Base-by-base conservation (phyloP, 2,113 vertebrate genomes). In the Mobula birostris region DNA sequence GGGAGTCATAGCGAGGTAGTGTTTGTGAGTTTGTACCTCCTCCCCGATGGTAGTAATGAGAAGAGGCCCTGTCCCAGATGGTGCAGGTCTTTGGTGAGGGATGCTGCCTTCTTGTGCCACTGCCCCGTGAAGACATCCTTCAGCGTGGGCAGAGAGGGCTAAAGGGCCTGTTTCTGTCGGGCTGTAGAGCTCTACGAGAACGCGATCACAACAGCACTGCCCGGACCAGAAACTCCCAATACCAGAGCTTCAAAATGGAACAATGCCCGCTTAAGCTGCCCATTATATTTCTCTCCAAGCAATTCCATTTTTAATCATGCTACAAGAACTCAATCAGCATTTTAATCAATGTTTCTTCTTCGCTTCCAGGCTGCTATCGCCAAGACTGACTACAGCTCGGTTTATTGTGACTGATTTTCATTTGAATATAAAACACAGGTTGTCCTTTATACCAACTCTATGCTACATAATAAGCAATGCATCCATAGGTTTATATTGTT, bases 281-380 rank as follows among this genome's bases (percentile, higher is more conserved):
- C 58, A 66, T 90, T 66, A n/a, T 66, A 90, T 32, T 63, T 66
- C 61, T 32, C 5, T 90, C 29, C 61, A 19, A 90, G 29, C 63
- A 90, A 68, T 36, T 90, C 85, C 63, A 32, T 36, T 90, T 90
- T 90, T 90, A 90, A 90, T 90, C 85, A 66, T n/a, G 61, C 32
- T 90, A 63, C 85, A 68, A 66, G 61, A 90, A 63, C n/a, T 63
- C 61, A 29, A 68, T 90, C 85, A 90, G 61, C 66, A 66, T 90
- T 90, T 66, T 90, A 90, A 90, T 90, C 85, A 36, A 66, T 63
- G 61, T 90, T 32, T 66, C 85, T 29, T 90, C 85, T 68, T 90
- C 40, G 85, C 85, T 90, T 90, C 61, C 85, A 90, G 85, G 85
- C 85, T 19, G 32, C 8, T 66, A 32, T 90, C 66, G 85, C 85